Conservation (phyloP, 2,797 vertebrate genomes). For the Centroberyx gerrardi region DNA sequence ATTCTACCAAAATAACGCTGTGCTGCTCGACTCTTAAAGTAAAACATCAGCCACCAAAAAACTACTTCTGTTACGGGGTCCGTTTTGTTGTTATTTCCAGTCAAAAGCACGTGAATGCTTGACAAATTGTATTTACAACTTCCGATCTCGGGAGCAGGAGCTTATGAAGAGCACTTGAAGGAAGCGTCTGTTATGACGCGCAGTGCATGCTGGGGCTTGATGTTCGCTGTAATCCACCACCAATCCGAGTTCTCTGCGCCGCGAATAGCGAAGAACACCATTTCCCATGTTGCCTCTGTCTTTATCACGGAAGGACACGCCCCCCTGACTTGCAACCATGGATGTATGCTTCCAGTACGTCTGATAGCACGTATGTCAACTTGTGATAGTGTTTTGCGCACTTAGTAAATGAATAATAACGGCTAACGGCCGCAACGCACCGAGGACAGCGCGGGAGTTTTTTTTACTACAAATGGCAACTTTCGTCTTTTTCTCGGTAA, state of each 20-base stretch:
- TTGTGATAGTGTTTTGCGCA: constrained; percentile 51
- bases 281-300: constrained; percentile 67
- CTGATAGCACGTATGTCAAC: constrained; percentile 59
- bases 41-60: too few relatives aligned
- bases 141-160: too few relatives aligned
- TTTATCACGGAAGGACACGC: constrained; percentile 23
- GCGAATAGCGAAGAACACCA: constrained; percentile 47
- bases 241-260: fast-evolving
- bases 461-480: constrained; percentile 66
- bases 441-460: not conserved
- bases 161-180: not conserved
- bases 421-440: too few relatives aligned
- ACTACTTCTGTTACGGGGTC: too few relatives aligned
- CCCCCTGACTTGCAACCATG: constrained; percentile 15
- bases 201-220: constrained; percentile 62
- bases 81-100: too few relatives aligned
- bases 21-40: too few relatives aligned
- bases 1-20: too few relatives aligned
- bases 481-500: constrained; percentile 59
- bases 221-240: constrained; percentile 4
- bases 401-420: not conserved
- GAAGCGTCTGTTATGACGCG: not conserved
- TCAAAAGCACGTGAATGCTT: too few relatives aligned
- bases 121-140: too few relatives aligned
- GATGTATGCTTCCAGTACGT: too few relatives aligned